Evolutionary conservation across 2,797 vertebrate species (phyloP).

Genomic region (Trachurus trachurus): DNA sequence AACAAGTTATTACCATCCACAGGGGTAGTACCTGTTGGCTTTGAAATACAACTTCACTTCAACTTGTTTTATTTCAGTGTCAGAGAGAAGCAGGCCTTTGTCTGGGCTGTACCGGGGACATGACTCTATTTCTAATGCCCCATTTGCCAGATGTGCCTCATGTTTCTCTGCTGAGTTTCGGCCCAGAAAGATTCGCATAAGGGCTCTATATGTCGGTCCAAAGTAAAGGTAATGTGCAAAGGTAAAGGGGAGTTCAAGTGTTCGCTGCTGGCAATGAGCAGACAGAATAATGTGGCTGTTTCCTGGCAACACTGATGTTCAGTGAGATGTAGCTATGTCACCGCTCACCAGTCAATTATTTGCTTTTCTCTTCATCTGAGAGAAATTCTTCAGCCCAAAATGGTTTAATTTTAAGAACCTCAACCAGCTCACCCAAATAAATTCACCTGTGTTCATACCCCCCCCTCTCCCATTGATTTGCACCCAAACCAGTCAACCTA

Average conservation of each 20-base stretch:
- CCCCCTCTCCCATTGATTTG: background rate
- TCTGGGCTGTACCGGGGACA: background rate
- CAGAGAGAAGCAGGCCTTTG: background rate
- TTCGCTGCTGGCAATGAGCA: background rate
- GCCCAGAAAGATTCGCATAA: background rate
- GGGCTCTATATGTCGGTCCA: background rate
- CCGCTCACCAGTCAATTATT: conserved; percentile 11
- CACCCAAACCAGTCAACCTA: background rate
- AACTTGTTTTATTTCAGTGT: background rate
- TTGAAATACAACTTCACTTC: background rate
- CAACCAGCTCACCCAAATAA: background rate
- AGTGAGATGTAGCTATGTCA: background rate
- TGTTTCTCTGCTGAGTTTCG: background rate
- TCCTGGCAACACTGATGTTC: background rate
- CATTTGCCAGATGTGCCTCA: background rate
- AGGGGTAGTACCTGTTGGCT: background rate
- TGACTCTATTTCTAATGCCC: background rate
- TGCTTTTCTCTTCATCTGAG: background rate
- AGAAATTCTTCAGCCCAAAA: conserved; percentile 6
- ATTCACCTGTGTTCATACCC: background rate
- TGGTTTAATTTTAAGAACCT: background rate
- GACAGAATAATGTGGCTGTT: background rate
- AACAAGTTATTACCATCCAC: background rate
- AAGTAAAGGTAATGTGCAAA: background rate
- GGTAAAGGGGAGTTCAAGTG: background rate